Evolutionary conservation across 2,797 vertebrate species (phyloP), one percentile per base, ranked within the genome.

Genomic region (Stomatorhinus walkeri): DNA sequence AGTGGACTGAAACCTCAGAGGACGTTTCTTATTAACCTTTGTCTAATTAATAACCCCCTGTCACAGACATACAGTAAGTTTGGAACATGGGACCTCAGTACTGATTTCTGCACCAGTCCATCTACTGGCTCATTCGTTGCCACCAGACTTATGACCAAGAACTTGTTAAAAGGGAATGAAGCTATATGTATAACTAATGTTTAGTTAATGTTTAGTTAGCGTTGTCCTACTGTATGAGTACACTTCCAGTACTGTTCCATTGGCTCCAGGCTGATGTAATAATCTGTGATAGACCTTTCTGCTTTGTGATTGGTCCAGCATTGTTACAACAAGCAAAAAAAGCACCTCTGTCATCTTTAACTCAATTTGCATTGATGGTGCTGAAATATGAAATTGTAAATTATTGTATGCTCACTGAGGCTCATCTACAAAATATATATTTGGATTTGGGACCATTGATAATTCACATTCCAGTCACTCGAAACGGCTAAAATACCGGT

Each of bases 81-180:
- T 40, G 56, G 83, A 86, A 19, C 46, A 48, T 86, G 9, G 9
- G 59, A 72, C 59, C 28, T 49, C 56, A 36, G 16, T 24, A 36
- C 61, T 56, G 59, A 89, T 24, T 36, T 46, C 36, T 40, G 54
- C 59, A 14, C n/a, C 40, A 3, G 28, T n/a, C 19, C n/a, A 32
- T 51, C 88, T 43, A 7, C 48, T 40, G 51, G 87, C 72, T 22
- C 28, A 83, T 32, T 7, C 28, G 12, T 54, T 59, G 76, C 79
- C 76, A 22, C 16, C 54, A 46, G 81, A 28, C 76, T 52, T 36
- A 16, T 28, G 19, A 40, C 61, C 40, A 51, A 51, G 43, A 84
- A 89, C 48, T 85, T 43, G 19, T 72, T 86, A 86, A 87, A 87
- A 79, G 48, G 84, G 61, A 87, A 22, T 24, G 48, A 89, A 85